Evolutionary conservation across 2,888 invertebrate species (phyloP).

Genomic region (Phasia obesa): DNA sequence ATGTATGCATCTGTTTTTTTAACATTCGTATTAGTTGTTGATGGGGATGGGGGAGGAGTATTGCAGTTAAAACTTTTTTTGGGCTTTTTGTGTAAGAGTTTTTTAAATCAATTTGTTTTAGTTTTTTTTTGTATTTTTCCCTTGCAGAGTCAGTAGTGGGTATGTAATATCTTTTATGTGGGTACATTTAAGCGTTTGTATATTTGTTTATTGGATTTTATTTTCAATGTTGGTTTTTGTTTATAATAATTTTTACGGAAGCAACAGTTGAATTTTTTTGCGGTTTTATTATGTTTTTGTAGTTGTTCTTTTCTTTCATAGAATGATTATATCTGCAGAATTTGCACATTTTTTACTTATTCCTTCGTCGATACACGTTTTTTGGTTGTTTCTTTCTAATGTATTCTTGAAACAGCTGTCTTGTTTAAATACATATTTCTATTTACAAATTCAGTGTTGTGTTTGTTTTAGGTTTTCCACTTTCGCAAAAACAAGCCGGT

Average conservation of each 20-base stretch:
- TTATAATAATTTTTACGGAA: constrained; percentile 40
- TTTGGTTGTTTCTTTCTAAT: no score
- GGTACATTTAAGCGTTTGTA: background rate
- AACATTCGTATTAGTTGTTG: background rate
- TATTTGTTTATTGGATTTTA: constrained; percentile 25
- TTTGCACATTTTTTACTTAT: background rate
- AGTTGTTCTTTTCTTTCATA: constrained; percentile 20
- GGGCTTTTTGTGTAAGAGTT: background rate
- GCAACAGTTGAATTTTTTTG: constrained; percentile 57
- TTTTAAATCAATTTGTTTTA: background rate
- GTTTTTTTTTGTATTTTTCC: background rate
- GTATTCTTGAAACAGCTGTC: no score
- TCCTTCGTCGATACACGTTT: no score
- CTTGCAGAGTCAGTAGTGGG: background rate
- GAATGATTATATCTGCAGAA: constrained; percentile 15
- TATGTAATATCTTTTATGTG: constrained; percentile 2
- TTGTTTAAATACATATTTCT: no score
- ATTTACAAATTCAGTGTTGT: no score
- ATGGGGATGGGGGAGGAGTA: background rate
- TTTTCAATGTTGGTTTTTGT: constrained; percentile 29
- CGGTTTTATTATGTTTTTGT: constrained; percentile 22
- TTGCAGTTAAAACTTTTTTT: no score
- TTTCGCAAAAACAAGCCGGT: no score
- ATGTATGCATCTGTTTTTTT: background rate
- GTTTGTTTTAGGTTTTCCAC: constrained; percentile 1